phyloP scores from a whole-genome alignment of 2,113 vertebrate genomes.

The Prolemur simus region DNA sequence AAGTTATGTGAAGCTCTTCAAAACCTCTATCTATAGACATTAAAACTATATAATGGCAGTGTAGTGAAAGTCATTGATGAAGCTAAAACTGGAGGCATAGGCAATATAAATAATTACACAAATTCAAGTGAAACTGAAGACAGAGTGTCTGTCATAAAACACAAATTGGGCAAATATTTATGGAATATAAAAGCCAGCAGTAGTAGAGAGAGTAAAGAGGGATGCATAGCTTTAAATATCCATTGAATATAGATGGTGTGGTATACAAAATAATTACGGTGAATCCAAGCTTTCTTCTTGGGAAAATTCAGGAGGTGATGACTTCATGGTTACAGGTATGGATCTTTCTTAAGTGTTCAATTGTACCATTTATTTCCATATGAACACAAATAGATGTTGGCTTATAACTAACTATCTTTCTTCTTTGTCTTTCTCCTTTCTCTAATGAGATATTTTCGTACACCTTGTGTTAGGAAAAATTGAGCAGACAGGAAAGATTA shows the following conservation, averaged over 20 bases:
- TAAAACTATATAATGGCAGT: neutral
- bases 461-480: neutral
- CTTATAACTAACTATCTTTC: neutral
- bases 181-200: neutral
- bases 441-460: neutral
- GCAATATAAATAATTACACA: neutral
- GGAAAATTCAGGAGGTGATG: neutral
- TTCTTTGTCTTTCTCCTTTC: neutral
- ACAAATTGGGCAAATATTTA: neutral
- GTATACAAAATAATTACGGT: neutral
- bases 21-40: neutral
- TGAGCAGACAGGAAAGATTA: neutral
- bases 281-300: neutral
- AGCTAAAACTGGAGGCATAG: neutral
- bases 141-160: neutral
- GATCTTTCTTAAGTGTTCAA: neutral
- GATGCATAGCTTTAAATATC: fast-evolving
- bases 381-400: neutral
- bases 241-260: neutral
- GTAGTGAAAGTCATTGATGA: neutral
- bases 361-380: neutral
- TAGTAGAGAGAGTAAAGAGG: neutral
- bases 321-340: neutral
- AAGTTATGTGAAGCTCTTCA: neutral
- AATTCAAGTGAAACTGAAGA: neutral